Evolutionary conservation across 2,888 invertebrate genomes (phyloP).

Genomic region (Tetramorium bicarinatum): DNA sequence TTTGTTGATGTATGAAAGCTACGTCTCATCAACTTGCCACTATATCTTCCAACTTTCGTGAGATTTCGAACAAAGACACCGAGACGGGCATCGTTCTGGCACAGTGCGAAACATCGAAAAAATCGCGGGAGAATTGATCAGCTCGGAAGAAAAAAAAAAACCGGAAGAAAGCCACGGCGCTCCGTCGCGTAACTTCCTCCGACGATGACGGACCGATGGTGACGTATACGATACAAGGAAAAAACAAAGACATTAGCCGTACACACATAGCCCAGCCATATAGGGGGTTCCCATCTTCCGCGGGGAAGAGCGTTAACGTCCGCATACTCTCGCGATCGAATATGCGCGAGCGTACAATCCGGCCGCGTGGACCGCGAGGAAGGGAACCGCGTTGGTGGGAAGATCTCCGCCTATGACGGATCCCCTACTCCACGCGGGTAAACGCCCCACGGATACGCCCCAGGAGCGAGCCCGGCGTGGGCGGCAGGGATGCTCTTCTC

Average conservation of each 20-base stretch:
- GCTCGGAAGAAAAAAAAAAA: background rate
- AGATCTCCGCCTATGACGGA: constrained; percentile 75
- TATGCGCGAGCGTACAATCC: constrained; percentile 49
- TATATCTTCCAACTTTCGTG: background rate
- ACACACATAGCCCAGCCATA: background rate
- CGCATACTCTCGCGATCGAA: constrained; percentile 25
- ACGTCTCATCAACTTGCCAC: background rate
- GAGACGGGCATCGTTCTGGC: background rate
- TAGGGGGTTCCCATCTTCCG: background rate
- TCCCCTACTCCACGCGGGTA: constrained; percentile 65
- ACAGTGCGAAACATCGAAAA: background rate
- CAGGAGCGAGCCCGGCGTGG: constrained; percentile 57
- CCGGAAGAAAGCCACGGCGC: background rate
- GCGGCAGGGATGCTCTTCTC: constrained; percentile 58
- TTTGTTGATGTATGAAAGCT: background rate
- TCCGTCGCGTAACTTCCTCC: constrained; percentile 4
- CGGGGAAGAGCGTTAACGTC: constrained; percentile 41
- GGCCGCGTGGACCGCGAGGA: constrained; percentile 39
- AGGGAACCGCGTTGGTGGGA: constrained; percentile 57
- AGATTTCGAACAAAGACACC: background rate
- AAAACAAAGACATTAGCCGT: constrained; percentile 36
- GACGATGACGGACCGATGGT: background rate
- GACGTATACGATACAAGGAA: constrained; percentile 29
- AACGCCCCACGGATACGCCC: constrained; percentile 69
- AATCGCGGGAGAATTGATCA: background rate